phyloP scores from a whole-genome alignment of 2,797 vertebrate species.

The Eremophila alpestris region DNA sequence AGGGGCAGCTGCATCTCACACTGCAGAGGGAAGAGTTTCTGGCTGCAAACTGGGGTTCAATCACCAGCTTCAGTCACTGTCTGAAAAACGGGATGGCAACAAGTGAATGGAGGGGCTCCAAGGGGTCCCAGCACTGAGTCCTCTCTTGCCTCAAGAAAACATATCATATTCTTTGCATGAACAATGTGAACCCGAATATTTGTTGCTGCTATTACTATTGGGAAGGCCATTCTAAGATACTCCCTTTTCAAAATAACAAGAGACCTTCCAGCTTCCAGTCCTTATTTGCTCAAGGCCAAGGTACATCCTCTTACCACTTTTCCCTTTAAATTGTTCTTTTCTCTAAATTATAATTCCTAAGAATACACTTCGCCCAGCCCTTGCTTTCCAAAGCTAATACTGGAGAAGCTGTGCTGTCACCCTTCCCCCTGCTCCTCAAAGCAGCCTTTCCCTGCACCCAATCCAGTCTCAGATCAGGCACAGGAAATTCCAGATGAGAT shows the following conservation, averaged over 20 bases:
- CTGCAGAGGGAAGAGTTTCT: background rate
- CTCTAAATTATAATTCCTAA: background rate
- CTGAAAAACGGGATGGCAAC: background rate
- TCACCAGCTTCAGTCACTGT: background rate
- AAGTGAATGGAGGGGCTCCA: fast-evolving
- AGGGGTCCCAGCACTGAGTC: background rate
- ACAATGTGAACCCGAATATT: background rate
- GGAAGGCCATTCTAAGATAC: background rate
- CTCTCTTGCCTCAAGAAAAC: background rate
- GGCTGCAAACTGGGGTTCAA: background rate
- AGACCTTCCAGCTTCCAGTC: background rate
- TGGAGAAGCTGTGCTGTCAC: background rate
- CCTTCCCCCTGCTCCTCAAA: background rate
- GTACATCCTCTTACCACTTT: background rate
- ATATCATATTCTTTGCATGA: fast-evolving
- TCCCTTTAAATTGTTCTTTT: background rate
- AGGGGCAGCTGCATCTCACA: background rate
- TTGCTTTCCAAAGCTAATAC: background rate
- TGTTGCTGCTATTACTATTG: background rate
- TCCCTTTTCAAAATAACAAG: background rate
- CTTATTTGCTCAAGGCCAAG: background rate
- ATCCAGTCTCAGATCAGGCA: background rate
- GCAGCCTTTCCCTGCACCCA: background rate
- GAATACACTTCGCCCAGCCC: background rate
- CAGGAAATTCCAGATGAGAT: background rate